Base-by-base conservation (phyloP, 2,888 invertebrate species). In the Auanema freiburgensis region DNA sequence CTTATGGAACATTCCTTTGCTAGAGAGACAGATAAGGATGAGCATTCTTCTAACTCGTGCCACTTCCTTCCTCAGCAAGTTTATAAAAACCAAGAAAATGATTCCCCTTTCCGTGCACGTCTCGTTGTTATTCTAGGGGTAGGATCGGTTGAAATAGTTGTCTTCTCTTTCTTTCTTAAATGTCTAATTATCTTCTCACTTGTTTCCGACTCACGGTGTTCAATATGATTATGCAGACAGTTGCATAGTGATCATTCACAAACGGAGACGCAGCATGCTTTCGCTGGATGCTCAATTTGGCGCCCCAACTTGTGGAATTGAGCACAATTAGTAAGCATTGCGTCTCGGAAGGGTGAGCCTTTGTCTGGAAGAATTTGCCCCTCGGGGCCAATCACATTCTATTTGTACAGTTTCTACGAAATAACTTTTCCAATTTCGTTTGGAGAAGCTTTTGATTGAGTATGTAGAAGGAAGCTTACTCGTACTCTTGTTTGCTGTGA, bases 161-260 rank as follows among this genome's bases (percentile, higher is more conserved):
- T 43, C 41, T 41, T 55, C 40, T 55, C 56, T 56, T 21, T 16
- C 51, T 59, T 25, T 16, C 43, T 57, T 59, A 56, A 59, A 59
- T 59, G 43, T 33, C 64, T 64, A 64, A 64, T 64, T 64, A 59
- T 64, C 64, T 59, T 64, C 59, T 64, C 64, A 64, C 64, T 64
- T 64, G 64, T 64, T 56, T 64, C 59, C 50, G 33, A 21, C 33
- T 8, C 11, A 11, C 44, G 54, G 54, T 46, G 50, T 57, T 50
- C 59, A 59, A 64, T 64, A 43, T 33, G 49, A 42, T 64, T 64
- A 64, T 12, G 43, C 24, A 10, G 42, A n/a, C 33, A 14, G 18
- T 12, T 10, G 44, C 21, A 24, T 44, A 54, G 55, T 59, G 53
- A 55, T 54, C 25, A 40, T 53, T 54, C 23, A 24, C 14, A 25